These are phyloP conservation scores for Nephrotoma appendiculata DNA, from an alignment of 2,888 invertebrate genomes.

Conservation along the genomic window DNA sequence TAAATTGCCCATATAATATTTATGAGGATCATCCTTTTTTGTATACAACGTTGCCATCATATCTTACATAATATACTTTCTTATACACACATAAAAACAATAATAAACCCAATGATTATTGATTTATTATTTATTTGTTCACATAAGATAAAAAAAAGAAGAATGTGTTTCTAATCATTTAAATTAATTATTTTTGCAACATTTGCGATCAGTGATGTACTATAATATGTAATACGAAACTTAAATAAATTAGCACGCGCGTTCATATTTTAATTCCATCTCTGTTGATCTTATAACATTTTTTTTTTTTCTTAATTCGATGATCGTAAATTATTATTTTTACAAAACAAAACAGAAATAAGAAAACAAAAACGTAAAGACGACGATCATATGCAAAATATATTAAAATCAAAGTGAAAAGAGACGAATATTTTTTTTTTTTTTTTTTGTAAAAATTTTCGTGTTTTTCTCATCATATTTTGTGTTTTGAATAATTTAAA, in stretches of 20 bases:
- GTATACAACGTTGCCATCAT: background rate
- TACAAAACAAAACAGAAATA: background rate
- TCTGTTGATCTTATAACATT: background rate
- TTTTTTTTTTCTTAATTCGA: background rate
- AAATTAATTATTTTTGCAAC: background rate
- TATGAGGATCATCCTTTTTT: background rate
- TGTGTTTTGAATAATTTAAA: slow-evolving; percentile 4
- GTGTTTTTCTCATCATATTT: slow-evolving; percentile 4
- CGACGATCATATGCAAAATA: background rate
- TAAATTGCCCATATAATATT: background rate
- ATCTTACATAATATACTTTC: background rate
- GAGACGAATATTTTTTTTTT: background rate
- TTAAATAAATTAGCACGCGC: background rate
- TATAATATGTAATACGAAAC: background rate
- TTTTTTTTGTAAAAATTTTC: background rate
- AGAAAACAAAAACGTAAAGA: background rate
- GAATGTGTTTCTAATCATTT: background rate
- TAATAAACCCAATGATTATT: background rate
- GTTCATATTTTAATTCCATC: background rate
- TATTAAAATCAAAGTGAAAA: background rate
- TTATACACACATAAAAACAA: background rate
- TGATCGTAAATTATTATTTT: background rate
- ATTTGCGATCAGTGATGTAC: background rate
- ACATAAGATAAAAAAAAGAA: background rate
- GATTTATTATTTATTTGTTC: background rate